Base-by-base conservation (phyloP, 2,797 vertebrate genomes). In the Acestrorhynchus altus region DNA sequence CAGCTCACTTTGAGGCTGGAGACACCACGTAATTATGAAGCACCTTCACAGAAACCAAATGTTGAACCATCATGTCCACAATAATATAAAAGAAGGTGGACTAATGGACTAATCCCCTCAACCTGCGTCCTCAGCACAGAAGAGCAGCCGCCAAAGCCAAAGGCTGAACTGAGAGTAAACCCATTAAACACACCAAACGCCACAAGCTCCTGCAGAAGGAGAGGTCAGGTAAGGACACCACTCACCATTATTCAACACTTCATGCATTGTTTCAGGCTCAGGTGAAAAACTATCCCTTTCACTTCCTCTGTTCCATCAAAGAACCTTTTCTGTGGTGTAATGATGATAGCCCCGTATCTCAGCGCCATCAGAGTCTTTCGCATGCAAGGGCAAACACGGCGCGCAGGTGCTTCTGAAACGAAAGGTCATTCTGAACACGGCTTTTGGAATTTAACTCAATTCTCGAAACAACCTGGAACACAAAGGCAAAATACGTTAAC, bases 1-100 rank as follows among this genome's bases (percentile, higher is more conserved):
- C 16, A 51, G 72, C 60, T 31, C 26, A 59, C 56, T 7, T 1
- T 31, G 15, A 8, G 13, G 28, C 18, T 15, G 31, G 18, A 35
- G 28, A 59, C 15, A 16, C 56, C 16, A 59, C 26, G 15, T 18
- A 35, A 35, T n/a, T 18, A 60, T 16, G 1, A 31, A 60, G 31
- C 10, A 16, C 26, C 57, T 60, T 35, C 4, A 1, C 28, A 60
- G 28, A 60, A n/a, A n/a, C n/a, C n/a, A n/a, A n/a, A n/a, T n/a
- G n/a, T n/a, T n/a, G n/a, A n/a, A n/a, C n/a, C n/a, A n/a, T n/a
- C n/a, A n/a, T n/a, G n/a, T n/a, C n/a, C n/a, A n/a, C n/a, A n/a
- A n/a, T n/a, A n/a, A n/a, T n/a, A n/a, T n/a, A n/a, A 80, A 60
- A 35, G 80, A 80, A 80, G 65, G 20, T n/a, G 4, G 22, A 68